Evolutionary conservation across 1,140 invertebrate genomes (phyloP), one percentile per base, ranked within the genome.

Genomic region (Drosophila hydei): DNA sequence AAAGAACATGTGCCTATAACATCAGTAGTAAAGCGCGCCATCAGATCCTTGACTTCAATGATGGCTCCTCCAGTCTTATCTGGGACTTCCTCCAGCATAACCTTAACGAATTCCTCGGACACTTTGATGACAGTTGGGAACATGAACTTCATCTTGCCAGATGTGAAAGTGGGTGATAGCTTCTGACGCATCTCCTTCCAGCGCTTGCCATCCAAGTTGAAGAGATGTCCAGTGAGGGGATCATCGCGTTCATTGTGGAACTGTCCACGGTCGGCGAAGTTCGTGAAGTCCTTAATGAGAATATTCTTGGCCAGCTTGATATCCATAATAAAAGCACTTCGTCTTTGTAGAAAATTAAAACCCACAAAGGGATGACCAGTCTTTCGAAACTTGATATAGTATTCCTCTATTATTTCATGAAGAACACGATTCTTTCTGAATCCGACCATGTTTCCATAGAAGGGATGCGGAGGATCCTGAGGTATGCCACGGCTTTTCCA

Each of bases 1-100:
- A 93, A 93, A 19, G 91, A 93, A 52, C 92, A 92, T 4, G 90
- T 92, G 2, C 92, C 92, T 9, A 94, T 93, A n/a, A 93, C 90
- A 75, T 95, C 94, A 51, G 94, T 94, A 0, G 94, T 93, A 73
- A 93, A 95, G 50, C 93, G 92, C 2, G 93, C 93, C 62, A 94
- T 92, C 4, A 94, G 72, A 12, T 95, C 93, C n/a, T 93, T 93
- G 23, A 94, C 92, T 77, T 95, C 94, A 0, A 94, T 40, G n/a
- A 89, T 40, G 7, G 73, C 33, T 0, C 78, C 76, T 7, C 79
- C 63, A 14, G 51, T 6, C 19, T 50, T 54, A 1, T 23, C 27
- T 3, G 78, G 75, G 5, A 63, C 91, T 61, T 55, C 79, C 72
- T 70, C 91, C 77, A 7, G 8, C 36, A 89, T 62, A 1, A 85